Conservation (phyloP, 2,888 invertebrate species). For the Cosmopolites sordidus region DNA sequence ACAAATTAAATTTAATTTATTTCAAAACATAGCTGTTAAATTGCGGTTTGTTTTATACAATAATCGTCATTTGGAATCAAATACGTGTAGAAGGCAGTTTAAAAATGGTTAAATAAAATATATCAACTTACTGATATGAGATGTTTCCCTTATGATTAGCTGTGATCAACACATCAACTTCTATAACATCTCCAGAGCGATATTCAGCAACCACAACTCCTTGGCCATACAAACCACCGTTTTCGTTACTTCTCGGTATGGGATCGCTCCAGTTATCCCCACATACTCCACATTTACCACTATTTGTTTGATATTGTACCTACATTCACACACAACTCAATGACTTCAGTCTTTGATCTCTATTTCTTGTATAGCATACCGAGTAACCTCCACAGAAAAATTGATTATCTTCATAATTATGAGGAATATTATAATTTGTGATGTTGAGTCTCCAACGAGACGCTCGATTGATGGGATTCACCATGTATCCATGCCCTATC, state of each 20-base stretch:
- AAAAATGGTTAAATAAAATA: no score
- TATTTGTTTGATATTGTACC: conserved; percentile 31
- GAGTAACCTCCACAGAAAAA: conserved; percentile 51
- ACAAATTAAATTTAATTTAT: no score
- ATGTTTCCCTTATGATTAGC: conserved; percentile 46
- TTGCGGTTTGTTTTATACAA: no score
- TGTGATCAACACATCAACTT: conserved; percentile 42
- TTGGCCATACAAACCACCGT: conserved; percentile 47
- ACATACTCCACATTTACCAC: conserved; percentile 45
- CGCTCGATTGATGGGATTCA: conserved; percentile 52
- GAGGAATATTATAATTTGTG: conserved; percentile 40
- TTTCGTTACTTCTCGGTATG: conserved; percentile 47
- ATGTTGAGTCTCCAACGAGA: conserved; percentile 51
- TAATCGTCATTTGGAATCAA: no score
- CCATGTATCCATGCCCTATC: conserved; percentile 51
- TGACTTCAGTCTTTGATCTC: no score
- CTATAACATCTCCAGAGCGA: conserved; percentile 38
- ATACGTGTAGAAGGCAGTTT: no score
- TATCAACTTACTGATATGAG: conserved; percentile 34
- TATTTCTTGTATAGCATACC: conserved; percentile 9
- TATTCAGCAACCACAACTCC: conserved; percentile 46
- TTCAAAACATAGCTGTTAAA: no score
- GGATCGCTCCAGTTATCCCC: conserved; percentile 43
- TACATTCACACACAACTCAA: conserved; percentile 15
- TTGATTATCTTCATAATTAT: conserved; percentile 52